Evolutionary conservation across 2,113 vertebrate genomes (phyloP).

Genomic region (Oncorhynchus clarkii): DNA sequence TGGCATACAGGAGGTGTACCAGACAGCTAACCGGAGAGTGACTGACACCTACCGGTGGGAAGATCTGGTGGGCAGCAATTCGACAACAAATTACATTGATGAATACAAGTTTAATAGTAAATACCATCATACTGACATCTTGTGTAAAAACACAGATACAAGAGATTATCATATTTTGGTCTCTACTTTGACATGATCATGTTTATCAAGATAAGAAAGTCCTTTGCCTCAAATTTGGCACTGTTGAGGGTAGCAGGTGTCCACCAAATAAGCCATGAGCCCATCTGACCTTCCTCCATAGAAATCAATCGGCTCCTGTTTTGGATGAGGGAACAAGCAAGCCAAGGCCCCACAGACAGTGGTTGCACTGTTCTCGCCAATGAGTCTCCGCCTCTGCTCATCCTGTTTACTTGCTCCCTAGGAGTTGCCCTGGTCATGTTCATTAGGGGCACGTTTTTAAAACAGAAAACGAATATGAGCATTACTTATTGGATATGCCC

Average conservation of each 20-base stretch:
- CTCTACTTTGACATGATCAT: neutral
- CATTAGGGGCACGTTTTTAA: neutral
- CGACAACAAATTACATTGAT: too few species aligned
- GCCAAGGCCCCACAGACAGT: conserved; percentile 26
- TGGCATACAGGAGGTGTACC: too few species aligned
- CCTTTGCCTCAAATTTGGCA: conserved; percentile 56
- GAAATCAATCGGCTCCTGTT: conserved; percentile 37
- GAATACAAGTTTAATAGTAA: neutral
- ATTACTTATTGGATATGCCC: too few species aligned
- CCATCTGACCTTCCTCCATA: conserved; percentile 43
- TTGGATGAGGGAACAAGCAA: conserved; percentile 30
- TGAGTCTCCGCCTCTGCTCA: conserved; percentile 31
- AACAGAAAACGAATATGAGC: neutral
- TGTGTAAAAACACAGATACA: neutral
- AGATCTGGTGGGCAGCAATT: too few species aligned
- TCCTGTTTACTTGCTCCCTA: conserved; percentile 13
- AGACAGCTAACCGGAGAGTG: too few species aligned
- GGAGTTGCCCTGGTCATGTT: neutral
- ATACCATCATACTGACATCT: neutral
- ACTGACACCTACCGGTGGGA: too few species aligned
- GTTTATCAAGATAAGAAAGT: conserved; percentile 17
- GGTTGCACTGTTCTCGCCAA: conserved; percentile 66
- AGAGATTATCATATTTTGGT: neutral
- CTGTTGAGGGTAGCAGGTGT: conserved; percentile 62
- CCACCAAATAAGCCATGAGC: conserved; percentile 58